Evolutionary conservation across 2,888 invertebrate species (phyloP).

Genomic region (Sphaerophoria rueppellii): DNA sequence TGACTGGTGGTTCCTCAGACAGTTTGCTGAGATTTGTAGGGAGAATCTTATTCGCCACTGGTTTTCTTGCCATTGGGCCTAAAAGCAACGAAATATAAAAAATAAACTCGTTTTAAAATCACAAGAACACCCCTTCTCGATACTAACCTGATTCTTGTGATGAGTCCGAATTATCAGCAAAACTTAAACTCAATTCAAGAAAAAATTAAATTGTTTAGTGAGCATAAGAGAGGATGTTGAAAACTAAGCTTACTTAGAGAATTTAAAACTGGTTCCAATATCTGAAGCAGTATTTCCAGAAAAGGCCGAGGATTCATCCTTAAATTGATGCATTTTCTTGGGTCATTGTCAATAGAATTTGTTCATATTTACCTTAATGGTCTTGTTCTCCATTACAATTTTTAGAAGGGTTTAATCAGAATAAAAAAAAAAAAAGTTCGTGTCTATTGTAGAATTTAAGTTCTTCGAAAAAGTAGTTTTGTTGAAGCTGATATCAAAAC

Average conservation of each 20-base stretch:
- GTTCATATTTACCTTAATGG: conserved; percentile 34
- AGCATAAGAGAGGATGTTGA: not conserved
- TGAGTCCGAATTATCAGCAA: conserved; percentile 46
- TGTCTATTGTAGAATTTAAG: conserved; percentile 36
- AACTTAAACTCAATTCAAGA: conserved; percentile 42
- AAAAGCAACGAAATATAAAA: too few species aligned
- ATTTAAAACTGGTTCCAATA: conserved; percentile 56
- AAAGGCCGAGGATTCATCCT: conserved; percentile 28
- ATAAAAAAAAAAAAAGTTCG: conserved; percentile 23
- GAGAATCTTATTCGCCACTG: conserved; percentile 46
- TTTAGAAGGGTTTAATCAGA: conserved; percentile 12
- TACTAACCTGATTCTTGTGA: not conserved
- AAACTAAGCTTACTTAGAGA: conserved; percentile 47
- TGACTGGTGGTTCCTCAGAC: not conserved
- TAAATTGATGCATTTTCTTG: not conserved
- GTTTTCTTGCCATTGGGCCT: too few species aligned
- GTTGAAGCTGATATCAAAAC: conserved; percentile 32
- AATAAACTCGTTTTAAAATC: too few species aligned
- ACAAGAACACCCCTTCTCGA: too few species aligned
- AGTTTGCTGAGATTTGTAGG: conserved; percentile 38
- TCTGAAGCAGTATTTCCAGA: conserved; percentile 45
- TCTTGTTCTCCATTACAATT: conserved; percentile 45
- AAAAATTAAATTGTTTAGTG: not conserved
- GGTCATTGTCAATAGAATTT: not conserved
- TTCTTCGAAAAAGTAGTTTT: conserved; percentile 27